phyloP scores from a whole-genome alignment of 1,140 invertebrate genomes.

The Tetramorium simillimum region DNA sequence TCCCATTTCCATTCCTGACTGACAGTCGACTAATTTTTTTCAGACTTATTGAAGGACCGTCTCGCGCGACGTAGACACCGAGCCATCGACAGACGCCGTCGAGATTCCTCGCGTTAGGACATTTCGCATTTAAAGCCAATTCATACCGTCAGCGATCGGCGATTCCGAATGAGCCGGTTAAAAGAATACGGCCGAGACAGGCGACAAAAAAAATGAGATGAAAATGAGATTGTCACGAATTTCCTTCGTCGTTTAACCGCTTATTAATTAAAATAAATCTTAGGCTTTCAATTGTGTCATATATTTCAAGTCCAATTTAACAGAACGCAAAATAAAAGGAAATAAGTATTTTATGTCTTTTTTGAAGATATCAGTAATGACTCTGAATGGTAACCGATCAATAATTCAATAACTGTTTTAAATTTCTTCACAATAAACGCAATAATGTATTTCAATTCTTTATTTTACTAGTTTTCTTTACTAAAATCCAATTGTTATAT shows the following conservation, averaged over 20 bases:
- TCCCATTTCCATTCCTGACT: conserved; percentile 55
- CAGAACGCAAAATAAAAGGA: background rate
- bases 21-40: conserved; percentile 61
- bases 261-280: conserved; percentile 17
- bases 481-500: background rate
- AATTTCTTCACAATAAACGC: background rate
- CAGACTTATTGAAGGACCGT: conserved; percentile 58
- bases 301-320: conserved; percentile 2
- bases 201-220: background rate
- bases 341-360: background rate
- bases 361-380: background rate
- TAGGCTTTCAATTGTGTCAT: background rate
- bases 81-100: conserved; percentile 53
- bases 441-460: background rate
- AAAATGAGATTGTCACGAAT: conserved; percentile 19
- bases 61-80: conserved; percentile 49
- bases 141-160: conserved; percentile 29
- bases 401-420: background rate
- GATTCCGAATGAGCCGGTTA: background rate
- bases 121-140: conserved; percentile 45
- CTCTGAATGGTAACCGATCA: background rate
- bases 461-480: background rate
- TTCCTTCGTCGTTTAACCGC: background rate
- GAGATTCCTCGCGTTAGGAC: conserved; percentile 47
- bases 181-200: background rate